Percentiles rank a stretch among this genome's conserved stretches.
Conservation (phyloP, 2,113 vertebrate species). For the Cochlearius cochlearius region DNA sequence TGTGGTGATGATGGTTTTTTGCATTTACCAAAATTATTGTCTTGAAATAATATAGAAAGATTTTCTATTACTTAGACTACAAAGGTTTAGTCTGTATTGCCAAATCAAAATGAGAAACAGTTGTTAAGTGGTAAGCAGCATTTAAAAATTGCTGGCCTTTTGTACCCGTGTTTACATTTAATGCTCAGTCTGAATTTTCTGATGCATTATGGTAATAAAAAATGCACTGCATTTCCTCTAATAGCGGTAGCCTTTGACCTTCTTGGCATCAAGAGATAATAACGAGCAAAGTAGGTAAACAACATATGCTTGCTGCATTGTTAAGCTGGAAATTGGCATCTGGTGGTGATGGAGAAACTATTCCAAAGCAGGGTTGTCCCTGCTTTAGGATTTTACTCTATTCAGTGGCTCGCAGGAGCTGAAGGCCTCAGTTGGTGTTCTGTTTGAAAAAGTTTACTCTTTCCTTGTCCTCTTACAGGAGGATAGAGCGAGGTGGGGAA, state of each 20-base stretch:
- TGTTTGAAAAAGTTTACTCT: neutral
- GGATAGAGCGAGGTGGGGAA: neutral
- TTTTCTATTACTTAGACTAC: neutral
- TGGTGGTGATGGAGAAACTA: neutral
- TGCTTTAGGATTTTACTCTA: neutral
- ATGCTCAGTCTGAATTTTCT: constrained; percentile 18
- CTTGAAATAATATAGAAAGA: neutral
- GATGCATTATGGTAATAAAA: constrained; percentile 33
- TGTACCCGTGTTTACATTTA: neutral
- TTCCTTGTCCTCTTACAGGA: neutral
- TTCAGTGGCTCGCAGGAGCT: neutral
- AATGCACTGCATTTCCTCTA: constrained; percentile 1
- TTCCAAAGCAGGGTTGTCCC: neutral
- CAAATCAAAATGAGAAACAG: constrained; percentile 3
- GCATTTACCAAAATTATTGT: neutral
- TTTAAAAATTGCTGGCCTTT: constrained; percentile 25
- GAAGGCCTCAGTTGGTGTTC: neutral
- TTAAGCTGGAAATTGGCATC: neutral
- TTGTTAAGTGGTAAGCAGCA: constrained; percentile 24
- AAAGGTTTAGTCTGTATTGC: neutral
- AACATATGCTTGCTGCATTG: neutral
- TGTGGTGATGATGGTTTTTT: neutral
- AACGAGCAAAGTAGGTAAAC: neutral
- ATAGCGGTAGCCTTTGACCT: neutral
- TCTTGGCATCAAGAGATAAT: neutral